Evolutionary conservation across 1,140 invertebrate genomes (phyloP).

Genomic region (Drosophila lini): DNA sequence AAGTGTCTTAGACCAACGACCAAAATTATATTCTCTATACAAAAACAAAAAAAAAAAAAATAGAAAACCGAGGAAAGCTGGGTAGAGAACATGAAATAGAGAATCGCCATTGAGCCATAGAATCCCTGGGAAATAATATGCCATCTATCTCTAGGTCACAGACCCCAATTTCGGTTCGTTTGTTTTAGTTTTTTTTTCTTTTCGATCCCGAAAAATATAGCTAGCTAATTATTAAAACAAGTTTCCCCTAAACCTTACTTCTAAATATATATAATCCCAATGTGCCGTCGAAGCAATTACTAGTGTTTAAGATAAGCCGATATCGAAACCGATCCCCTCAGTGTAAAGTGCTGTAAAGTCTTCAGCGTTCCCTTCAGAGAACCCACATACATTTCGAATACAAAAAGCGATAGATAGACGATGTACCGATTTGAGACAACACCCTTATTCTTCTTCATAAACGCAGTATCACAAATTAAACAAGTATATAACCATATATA

Average conservation of each 20-base stretch:
- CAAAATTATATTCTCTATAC: conserved; percentile 75
- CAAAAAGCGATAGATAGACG: conserved; percentile 18
- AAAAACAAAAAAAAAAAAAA: conserved; percentile 16
- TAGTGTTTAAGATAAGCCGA: conserved; percentile 65
- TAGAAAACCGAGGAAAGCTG: conserved; percentile 8
- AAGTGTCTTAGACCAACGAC: conserved; percentile 83
- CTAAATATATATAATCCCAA: conserved; percentile 49
- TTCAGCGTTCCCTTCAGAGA: conserved; percentile 11
- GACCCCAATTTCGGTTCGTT: conserved; percentile 19
- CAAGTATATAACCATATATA: conserved; percentile 47
- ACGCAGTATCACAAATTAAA: conserved; percentile 75
- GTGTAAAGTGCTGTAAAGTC: conserved; percentile 43
- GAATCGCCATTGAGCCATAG: conserved; percentile 10
- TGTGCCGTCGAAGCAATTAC: conserved; percentile 79
- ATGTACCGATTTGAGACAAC: conserved; percentile 21
- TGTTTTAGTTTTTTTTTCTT: conserved; percentile 3
- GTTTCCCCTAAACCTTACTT: conserved; percentile 2
- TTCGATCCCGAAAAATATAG: conserved; percentile 29
- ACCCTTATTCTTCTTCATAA: conserved; percentile 21
- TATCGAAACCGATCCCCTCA: conserved; percentile 42
- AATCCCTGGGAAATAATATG: conserved; percentile 54
- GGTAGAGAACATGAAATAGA: conserved; percentile 17
- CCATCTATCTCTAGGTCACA: conserved; percentile 15
- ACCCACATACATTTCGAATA: conserved; percentile 61
- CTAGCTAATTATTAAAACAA: conserved; percentile 31